Evolutionary conservation across 2,797 vertebrate genomes (phyloP), one percentile per base, ranked within the genome.

Genomic region (Parauchenoglanis ngamensis): DNA sequence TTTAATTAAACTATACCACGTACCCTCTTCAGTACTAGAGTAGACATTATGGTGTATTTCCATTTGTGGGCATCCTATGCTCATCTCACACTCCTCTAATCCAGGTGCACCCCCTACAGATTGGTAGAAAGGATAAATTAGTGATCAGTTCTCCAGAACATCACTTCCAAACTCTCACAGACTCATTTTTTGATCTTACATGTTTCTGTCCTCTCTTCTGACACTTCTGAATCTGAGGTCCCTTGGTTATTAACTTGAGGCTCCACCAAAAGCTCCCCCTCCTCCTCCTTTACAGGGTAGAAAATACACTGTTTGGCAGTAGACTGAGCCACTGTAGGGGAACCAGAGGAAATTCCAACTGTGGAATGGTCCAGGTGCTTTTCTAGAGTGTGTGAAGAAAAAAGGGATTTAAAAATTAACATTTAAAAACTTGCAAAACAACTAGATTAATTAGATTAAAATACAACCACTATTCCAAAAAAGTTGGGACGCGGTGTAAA

Each of bases 201-300:
- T 84, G 67, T 67, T n/a, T 49, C 52, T 10, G 52, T 44, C 23
- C 67, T 84, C 67, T 73, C 67, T 44, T 84, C 83, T 17, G 90
- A 88, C 31, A 59, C 83, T 10, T 88, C 89, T 0, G 89, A 77
- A 21, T 78, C 84, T 52, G 87, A 84, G 52, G 76, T 82, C 10
- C 77, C 84, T 84, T 67, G 82, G 72, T 87, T 90, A 46, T 85
- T 91, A 88, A 83, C 91, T 88, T 89, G 56, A n/a, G 89, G 75
- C 76, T 91, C 94, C 87, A 96, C 91, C 1, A 92, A 87, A 35
- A 95, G 90, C 89, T 96, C 96, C 84, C 92, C 91, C 68, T 96
- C 94, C 85, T 96, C 96, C 87, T 95, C 94, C 84, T 96, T 96
- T 65, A 96, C 95, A 12, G 95, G 95, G 88, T 95, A 96, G 92